Evolutionary conservation across 2,888 invertebrate genomes (phyloP).

Genomic region (Venusia cambrica): DNA sequence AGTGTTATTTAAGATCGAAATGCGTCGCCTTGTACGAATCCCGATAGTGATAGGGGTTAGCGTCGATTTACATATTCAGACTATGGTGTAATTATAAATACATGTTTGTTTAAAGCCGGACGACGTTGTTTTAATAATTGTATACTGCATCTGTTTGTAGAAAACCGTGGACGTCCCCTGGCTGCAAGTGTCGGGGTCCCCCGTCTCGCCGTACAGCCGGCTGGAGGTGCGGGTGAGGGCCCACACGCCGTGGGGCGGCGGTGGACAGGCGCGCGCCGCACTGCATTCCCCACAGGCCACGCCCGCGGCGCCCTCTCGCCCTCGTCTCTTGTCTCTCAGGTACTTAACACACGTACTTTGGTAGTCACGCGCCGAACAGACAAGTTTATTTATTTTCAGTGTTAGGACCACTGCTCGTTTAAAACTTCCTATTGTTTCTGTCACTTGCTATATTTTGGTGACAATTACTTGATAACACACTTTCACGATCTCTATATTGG

Average conservation of each 20-base stretch:
- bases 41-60: too few relatives aligned
- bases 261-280: conserved; percentile 82
- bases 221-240: conserved; percentile 89
- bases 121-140: too few relatives aligned
- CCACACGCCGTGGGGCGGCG: conserved; percentile 88
- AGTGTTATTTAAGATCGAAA: too few relatives aligned
- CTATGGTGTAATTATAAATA: too few relatives aligned
- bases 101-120: too few relatives aligned
- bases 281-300: conserved; percentile 90
- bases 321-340: conserved; percentile 84
- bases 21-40: too few relatives aligned
- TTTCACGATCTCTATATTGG: too few relatives aligned
- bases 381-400: conserved; percentile 1
- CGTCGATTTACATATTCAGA: too few relatives aligned
- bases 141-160: conserved; percentile 40
- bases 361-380: background rate
- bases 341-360: conserved; percentile 14
- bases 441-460: too few relatives aligned
- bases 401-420: too few relatives aligned
- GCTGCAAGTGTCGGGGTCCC: conserved; percentile 63
- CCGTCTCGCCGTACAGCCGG: conserved; percentile 85
- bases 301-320: conserved; percentile 87
- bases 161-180: conserved; percentile 76
- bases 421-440: too few relatives aligned
- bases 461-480: too few relatives aligned